These are phyloP conservation scores for Metaphire vulgaris DNA, from an alignment of 1,140 invertebrate species.

Conservation along the genomic window DNA sequence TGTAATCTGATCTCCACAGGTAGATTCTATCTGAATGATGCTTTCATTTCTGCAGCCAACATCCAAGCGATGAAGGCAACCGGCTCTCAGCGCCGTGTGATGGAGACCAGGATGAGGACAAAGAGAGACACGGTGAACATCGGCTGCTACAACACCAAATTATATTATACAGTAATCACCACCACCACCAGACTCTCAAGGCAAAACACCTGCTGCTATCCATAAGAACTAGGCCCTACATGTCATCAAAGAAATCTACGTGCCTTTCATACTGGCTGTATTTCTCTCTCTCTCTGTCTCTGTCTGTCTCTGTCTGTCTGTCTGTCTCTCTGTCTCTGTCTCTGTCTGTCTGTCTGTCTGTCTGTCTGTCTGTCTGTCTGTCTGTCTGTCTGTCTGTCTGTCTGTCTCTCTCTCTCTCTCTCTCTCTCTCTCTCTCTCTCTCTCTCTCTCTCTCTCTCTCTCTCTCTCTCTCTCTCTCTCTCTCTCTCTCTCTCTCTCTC, in stretches of 20 bases:
- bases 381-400: neutral
- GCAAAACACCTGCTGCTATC: neutral
- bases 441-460: neutral
- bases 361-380: neutral
- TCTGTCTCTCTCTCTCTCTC: neutral
- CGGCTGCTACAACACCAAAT: neutral
- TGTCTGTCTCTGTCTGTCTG: neutral
- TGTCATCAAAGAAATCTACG: neutral
- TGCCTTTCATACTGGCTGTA: neutral
- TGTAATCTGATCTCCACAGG: neutral
- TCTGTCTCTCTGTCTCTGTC: neutral
- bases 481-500: constrained; percentile 1
- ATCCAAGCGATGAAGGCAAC: neutral
- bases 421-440: neutral
- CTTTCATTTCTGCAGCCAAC: neutral
- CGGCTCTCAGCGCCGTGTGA: neutral
- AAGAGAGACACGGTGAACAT: neutral
- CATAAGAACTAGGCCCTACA: neutral
- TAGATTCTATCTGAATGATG: neutral
- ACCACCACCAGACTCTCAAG: neutral
- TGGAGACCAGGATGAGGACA: neutral
- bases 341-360: neutral
- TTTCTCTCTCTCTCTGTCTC: neutral
- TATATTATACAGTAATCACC: neutral
- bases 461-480: constrained; percentile 1